phyloP scores from a whole-genome alignment of 2,113 vertebrate genomes.

The Alligator mississippiensis region DNA sequence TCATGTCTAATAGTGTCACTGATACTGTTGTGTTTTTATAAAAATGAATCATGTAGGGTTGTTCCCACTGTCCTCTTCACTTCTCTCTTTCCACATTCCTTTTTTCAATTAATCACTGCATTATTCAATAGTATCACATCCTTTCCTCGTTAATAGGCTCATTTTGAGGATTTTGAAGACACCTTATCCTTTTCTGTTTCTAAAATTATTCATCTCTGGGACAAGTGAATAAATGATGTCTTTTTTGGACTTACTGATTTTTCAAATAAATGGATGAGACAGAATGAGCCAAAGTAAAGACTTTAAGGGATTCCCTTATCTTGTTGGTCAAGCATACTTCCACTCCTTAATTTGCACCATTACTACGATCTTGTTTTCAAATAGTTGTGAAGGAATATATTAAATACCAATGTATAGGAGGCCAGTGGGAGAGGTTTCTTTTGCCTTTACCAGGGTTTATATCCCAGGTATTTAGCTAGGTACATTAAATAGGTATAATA shows the following conservation, averaged over 20 bases:
- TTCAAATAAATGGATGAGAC: background rate
- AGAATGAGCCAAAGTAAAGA: background rate
- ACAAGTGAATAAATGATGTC: fast-evolving
- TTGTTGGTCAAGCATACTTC: background rate
- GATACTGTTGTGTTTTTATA: background rate
- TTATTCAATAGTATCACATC: background rate
- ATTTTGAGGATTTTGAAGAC: background rate
- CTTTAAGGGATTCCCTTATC: background rate
- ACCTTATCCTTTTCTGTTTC: background rate
- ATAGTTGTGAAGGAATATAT: background rate
- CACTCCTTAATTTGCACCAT: background rate
- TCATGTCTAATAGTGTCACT: background rate
- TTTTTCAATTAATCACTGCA: background rate
- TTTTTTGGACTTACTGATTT: background rate
- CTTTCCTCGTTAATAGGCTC: background rate
- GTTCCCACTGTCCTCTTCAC: background rate
- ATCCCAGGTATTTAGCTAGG: too few species aligned
- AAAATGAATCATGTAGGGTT: background rate
- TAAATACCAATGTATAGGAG: background rate
- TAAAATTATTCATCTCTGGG: background rate
- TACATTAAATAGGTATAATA: background rate
- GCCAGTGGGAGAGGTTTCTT: background rate
- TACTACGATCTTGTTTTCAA: background rate
- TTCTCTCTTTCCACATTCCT: background rate
- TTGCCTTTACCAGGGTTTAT: too few species aligned